Evolutionary conservation across 1,140 invertebrate species (phyloP).

Genomic region (Anadara kagoshimensis): DNA sequence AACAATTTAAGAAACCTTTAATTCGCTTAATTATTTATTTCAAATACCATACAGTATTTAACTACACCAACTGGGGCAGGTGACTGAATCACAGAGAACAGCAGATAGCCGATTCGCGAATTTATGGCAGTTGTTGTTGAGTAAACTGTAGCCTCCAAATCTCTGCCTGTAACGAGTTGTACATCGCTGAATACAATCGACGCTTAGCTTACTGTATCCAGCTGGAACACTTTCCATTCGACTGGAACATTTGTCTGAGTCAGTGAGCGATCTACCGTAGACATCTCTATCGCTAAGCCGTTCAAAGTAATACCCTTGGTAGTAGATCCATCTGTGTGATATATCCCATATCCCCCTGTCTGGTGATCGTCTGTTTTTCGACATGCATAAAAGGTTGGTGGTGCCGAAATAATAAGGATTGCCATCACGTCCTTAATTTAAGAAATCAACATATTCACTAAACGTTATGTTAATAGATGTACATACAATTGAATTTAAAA

Average conservation of each 20-base stretch:
- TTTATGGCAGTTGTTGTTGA: neutral
- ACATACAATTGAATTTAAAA: no score
- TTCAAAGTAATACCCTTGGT: constrained; percentile 16
- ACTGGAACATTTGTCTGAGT: neutral
- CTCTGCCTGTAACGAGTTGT: neutral
- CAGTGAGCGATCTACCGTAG: neutral
- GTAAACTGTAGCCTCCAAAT: neutral
- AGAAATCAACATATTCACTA: no score
- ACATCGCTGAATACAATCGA: constrained; percentile 9
- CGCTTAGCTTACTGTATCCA: constrained; percentile 4
- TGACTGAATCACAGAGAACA: neutral
- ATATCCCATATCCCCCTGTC: neutral
- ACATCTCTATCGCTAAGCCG: neutral
- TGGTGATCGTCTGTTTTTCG: neutral
- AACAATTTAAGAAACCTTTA: no score
- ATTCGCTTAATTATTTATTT: no score
- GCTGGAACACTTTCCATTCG: constrained; percentile 1
- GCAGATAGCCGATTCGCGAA: constrained; percentile 6
- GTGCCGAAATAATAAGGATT: neutral
- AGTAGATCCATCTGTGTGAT: constrained; percentile 7
- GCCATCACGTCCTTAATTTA: neutral
- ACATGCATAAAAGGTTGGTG: neutral
- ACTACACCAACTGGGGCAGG: no score
- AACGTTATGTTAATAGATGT: no score
- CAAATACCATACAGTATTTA: no score